Evolutionary conservation across 2,797 vertebrate genomes (phyloP).

Genomic region (Sebastes vulpes): DNA sequence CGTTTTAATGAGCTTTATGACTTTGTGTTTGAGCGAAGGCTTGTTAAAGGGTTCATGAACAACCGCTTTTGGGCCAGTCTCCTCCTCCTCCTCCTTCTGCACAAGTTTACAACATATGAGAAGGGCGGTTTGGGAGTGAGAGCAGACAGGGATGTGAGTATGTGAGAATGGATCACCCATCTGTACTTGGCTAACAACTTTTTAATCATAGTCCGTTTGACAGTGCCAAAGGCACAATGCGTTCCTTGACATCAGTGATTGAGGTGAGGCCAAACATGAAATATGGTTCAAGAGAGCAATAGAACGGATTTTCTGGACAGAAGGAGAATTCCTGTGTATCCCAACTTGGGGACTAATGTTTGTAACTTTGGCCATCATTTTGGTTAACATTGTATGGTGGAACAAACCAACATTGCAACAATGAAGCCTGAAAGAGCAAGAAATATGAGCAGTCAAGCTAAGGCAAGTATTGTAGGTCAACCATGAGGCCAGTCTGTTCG

Average conservation of each 20-base stretch:
- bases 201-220: constrained; percentile 55
- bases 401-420: not conserved
- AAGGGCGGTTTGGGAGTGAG: constrained; percentile 19
- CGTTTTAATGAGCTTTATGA: constrained; percentile 29
- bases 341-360: not conserved
- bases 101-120: constrained; percentile 37
- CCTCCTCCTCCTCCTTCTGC: not conserved
- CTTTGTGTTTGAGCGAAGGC: constrained; percentile 14
- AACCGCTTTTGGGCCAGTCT: not conserved
- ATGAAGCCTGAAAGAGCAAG: not conserved
- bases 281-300: constrained; percentile 36
- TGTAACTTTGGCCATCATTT: constrained; percentile 7
- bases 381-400: not conserved
- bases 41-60: constrained; percentile 27
- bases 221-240: constrained; percentile 58
- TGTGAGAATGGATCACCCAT: constrained; percentile 56
- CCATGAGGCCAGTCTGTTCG: not conserved
- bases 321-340: constrained; percentile 26
- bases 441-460: not conserved
- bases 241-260: constrained; percentile 50
- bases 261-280: constrained; percentile 53
- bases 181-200: constrained; percentile 60
- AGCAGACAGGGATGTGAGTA: constrained; percentile 27
- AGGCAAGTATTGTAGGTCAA: not conserved
- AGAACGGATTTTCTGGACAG: constrained; percentile 32